Percentiles rank a stretch among this genome's conserved stretches.
phyloP scores from a whole-genome alignment of 2,888 invertebrate genomes.

The Drosophila demipolita region DNA sequence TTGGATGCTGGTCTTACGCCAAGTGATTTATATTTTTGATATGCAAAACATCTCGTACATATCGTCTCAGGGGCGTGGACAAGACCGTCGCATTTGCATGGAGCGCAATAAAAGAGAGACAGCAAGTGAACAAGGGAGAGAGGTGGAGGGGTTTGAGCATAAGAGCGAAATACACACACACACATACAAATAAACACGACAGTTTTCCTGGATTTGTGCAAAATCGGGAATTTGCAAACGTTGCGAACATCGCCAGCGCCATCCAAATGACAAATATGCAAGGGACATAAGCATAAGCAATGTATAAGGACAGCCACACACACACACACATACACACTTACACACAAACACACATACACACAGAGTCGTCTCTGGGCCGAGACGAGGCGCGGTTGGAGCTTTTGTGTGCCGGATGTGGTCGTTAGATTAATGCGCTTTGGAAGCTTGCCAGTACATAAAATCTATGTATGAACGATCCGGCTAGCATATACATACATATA shows the following conservation, averaged over 20 bases:
- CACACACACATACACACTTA: conserved; percentile 2
- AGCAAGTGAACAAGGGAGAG: not conserved
- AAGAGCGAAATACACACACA: conserved; percentile 5
- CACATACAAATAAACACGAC: conserved; percentile 20
- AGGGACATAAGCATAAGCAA: conserved; percentile 79
- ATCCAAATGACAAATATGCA: conserved; percentile 78
- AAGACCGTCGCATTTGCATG: conserved; percentile 68
- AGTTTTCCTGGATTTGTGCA: conserved; percentile 70
- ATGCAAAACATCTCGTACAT: conserved; percentile 76
- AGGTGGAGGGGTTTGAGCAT: conserved; percentile 3
- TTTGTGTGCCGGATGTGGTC: conserved; percentile 76
- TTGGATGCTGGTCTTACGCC: conserved; percentile 74
- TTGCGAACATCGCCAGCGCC: conserved; percentile 48
- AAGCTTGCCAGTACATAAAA: conserved; percentile 79
- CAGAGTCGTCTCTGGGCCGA: conserved; percentile 21
- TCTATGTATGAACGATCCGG: conserved; percentile 65
- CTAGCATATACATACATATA: conserved; percentile 4
- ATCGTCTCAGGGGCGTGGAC: conserved; percentile 69
- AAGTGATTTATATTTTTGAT: conserved; percentile 82
- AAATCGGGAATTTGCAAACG: conserved; percentile 75
- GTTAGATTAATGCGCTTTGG: conserved; percentile 80
- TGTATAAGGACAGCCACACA: conserved; percentile 64
- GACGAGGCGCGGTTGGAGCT: conserved; percentile 44
- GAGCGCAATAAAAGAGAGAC: conserved; percentile 22
- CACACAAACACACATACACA: conserved; percentile 3